Conservation (phyloP, 2,113 vertebrate genomes). For the Eubucco bourcierii region DNA sequence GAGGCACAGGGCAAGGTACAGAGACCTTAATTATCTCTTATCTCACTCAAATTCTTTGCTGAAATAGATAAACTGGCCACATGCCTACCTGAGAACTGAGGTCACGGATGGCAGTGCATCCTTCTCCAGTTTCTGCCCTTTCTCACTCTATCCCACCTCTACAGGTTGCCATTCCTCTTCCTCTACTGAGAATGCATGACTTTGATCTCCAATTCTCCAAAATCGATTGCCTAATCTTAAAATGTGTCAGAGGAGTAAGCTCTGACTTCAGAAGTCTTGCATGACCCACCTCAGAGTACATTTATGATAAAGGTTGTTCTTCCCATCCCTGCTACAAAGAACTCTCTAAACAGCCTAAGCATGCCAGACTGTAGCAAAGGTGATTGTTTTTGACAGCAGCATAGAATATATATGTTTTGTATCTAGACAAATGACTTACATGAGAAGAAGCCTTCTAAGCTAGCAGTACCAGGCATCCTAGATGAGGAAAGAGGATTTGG, state of each 20-base stretch:
- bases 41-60: slow-evolving; percentile 35
- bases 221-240: neutral
- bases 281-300: neutral
- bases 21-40: slow-evolving; percentile 25
- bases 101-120: neutral
- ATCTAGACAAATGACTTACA: neutral
- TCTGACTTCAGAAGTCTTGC: neutral
- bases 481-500: neutral
- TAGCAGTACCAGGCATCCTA: neutral
- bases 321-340: neutral
- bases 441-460: neutral
- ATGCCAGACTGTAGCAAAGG: neutral
- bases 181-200: neutral
- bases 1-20: neutral
- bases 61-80: neutral
- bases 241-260: neutral
- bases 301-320: neutral
- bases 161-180: neutral
- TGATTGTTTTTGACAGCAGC: neutral
- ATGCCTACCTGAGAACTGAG: neutral
- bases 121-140: neutral
- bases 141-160: neutral
- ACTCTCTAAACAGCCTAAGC: neutral
- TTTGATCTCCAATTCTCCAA: neutral
- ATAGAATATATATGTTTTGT: neutral